Conservation (phyloP, 2,113 vertebrate species). For the Gallinago paraguaiae region DNA sequence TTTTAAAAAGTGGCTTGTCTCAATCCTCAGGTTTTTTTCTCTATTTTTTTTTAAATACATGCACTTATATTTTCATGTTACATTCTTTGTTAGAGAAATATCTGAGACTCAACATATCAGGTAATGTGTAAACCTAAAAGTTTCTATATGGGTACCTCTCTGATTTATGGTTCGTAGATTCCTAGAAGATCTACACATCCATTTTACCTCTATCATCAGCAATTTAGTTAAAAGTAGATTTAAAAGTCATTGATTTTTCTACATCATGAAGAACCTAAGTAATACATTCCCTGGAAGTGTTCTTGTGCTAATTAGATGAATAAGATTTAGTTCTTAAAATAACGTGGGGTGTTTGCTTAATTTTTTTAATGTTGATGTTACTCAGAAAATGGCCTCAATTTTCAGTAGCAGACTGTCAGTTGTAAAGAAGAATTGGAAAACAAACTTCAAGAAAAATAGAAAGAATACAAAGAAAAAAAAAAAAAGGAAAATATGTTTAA, state of each 20-base stretch:
- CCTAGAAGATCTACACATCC: not conserved
- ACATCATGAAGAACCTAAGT: not conserved
- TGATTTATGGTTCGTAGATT: not conserved
- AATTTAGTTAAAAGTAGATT: not conserved
- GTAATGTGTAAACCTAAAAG: not conserved
- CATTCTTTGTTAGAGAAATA: not conserved
- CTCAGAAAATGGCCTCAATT: not conserved
- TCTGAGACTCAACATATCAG: not conserved
- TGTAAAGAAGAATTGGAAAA: not conserved
- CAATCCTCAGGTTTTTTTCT: not conserved
- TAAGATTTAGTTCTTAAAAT: not conserved
- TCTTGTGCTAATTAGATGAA: not conserved
- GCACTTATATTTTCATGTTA: not conserved
- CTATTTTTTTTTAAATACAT: not conserved
- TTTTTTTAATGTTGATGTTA: not conserved
- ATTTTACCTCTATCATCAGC: not conserved
- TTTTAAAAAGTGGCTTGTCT: not conserved
- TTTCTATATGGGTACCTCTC: not conserved
- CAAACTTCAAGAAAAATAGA: not conserved
- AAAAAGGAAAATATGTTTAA: not conserved
- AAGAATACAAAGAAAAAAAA: not conserved
- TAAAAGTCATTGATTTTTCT: not conserved
- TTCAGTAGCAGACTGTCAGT: not conserved
- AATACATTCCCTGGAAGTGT: not conserved
- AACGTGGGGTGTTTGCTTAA: rapidly evolving